Percentiles rank a stretch among this genome's conserved stretches.
Evolutionary conservation across 2,797 vertebrate genomes (phyloP).

Genomic region (Heteromormyrus szaboi): DNA sequence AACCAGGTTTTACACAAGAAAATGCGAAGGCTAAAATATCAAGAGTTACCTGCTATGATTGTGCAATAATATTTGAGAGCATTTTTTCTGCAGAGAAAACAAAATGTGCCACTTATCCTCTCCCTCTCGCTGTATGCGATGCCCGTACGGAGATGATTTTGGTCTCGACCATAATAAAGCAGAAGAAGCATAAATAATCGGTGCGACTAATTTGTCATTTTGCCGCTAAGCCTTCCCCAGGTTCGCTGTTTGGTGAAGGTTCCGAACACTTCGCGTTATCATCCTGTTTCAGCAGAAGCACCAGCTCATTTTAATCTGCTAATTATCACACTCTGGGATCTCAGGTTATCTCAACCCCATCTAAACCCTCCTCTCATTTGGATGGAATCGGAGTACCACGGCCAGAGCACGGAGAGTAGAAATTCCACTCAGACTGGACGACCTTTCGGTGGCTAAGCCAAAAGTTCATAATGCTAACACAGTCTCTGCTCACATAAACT

Average conservation of each 20-base stretch:
- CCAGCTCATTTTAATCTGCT: constrained; percentile 6
- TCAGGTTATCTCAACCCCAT: neutral
- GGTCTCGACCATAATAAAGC: neutral
- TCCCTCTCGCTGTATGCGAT: too few species aligned
- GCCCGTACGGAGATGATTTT: neutral
- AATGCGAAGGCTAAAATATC: too few species aligned
- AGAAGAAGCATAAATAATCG: neutral
- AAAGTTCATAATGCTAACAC: neutral
- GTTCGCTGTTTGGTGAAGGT: neutral
- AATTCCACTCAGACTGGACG: neutral
- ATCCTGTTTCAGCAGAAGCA: neutral
- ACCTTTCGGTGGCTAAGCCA: neutral
- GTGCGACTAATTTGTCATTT: neutral
- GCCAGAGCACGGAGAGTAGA: neutral
- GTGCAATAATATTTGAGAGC: neutral
- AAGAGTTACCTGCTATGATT: neutral
- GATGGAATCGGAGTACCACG: neutral
- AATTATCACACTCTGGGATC: neutral
- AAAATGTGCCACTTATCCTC: neutral
- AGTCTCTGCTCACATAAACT: neutral
- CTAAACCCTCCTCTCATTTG: neutral
- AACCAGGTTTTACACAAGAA: neutral
- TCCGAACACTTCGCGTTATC: neutral
- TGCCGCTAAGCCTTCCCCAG: neutral
- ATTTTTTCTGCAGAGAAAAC: neutral